Evolutionary conservation across 2,113 vertebrate genomes (phyloP), one percentile per base, ranked within the genome.

Genomic region (Chroicocephalus ridibundus): DNA sequence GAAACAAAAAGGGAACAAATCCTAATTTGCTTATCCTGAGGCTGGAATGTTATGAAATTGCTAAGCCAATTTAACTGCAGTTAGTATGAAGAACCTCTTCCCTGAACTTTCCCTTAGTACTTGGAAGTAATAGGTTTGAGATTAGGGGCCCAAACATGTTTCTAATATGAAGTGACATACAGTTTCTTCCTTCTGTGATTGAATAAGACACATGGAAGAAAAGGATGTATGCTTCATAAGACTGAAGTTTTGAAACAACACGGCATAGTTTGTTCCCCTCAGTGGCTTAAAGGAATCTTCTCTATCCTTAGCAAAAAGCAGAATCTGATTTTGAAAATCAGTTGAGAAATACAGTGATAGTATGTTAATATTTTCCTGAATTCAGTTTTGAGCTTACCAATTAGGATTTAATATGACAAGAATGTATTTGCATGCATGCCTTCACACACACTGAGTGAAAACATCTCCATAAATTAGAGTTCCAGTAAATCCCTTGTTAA

Each of bases 61-160:
- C 47, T 64, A 38, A 72, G 58, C 32, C 44, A 65, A 1, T 61
- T 83, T 72, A 72, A 55, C 20, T 68, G 51, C 24, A 74, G 27
- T 18, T 86, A 42, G 18, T 54, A 16, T 71, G 36, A 64, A n/a
- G n/a, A n/a, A 58, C 8, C 5, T 54, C 7, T 21, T 88, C 32
- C 38, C 24, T 90, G 51, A 82, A 40, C 20, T 66, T 40, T 6
- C 9, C 12, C 3, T 82, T 27, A 15, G 40, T 66, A 11, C 44
- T 70, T 81, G 32, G 38, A 60, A 38, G n/a, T n/a, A 46, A n/a
- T 2, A 57, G 27, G 3, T 66, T 87, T 82, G 78, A 64, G 9
- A 49, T 62, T 34, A 31, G 40, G 0, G 5, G 14, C 18, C 54
- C 21, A 31, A 78, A 40, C 0, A 0, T 5, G 3, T 75, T 87